Evolutionary conservation across 2,888 invertebrate genomes (phyloP), one percentile per base, ranked within the genome.

Genomic region (Nomada hirtipes): DNA sequence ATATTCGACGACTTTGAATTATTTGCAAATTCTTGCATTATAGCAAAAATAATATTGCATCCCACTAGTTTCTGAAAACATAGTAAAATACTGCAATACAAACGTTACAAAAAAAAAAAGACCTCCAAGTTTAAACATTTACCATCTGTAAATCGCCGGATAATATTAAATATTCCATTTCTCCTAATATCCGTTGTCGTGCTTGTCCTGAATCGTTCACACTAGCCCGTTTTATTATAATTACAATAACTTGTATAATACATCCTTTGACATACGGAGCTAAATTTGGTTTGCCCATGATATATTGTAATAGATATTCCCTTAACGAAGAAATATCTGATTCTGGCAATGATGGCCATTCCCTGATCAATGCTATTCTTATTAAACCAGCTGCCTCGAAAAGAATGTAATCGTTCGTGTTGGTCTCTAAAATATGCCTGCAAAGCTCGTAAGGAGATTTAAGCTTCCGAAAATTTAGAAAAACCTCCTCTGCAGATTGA

Each of bases 21-120:
- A 47, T 96, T 97, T 11, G 97, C 97, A 94, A 98, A 98, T 93
- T 98, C 98, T 94, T 97, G 97, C 95, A 98, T 96, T 64, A 98
- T 94, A 13, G 97, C 96, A 75, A 96, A 95, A 90, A 98, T 96
- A 70, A 98, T 95, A 78, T 97, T 97, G 91, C 98, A 98, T 4
- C 98, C 98, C 63, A 98, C 94, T 86, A 97, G 95, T 96, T 98
- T 97, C 96, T 97, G 93, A 18, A 94, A 94, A 84, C 60, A 60
- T 60, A 86, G 83, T 52, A 81, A 82, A 89, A 85, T 73, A 72
- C 69, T 71, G 55, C 55, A 79, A 44, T 4, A 71, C 10, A 36
- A 13, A 55, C 26, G 36, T 53, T 61, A 13, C 52, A 4, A 4
- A 55, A 10, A 4, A 10, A 4, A 55, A 44, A 1, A 26, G 2